Evolutionary conservation across 2,888 invertebrate genomes (phyloP).

Genomic region (Clepsis dumicolana): DNA sequence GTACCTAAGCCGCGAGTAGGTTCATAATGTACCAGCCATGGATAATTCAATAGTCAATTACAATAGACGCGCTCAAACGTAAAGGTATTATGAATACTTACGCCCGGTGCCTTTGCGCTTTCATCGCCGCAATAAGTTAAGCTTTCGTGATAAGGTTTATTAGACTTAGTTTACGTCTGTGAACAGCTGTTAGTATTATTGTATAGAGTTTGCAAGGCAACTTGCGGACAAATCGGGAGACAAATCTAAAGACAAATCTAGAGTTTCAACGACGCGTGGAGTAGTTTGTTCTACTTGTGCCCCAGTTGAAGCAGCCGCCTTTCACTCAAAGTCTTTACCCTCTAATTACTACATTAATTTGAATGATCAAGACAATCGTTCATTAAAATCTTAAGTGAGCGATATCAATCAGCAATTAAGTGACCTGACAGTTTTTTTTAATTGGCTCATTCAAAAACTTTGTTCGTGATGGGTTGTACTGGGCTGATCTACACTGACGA

Average conservation of each 20-base stretch:
- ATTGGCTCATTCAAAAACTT: not conserved
- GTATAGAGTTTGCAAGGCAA: slow-evolving; percentile 29
- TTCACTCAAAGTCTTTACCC: slow-evolving; percentile 20
- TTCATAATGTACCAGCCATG: too few species aligned
- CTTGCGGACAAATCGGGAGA: slow-evolving; percentile 35
- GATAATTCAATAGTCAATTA: too few species aligned
- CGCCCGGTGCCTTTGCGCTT: not conserved
- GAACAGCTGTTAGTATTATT: not conserved
- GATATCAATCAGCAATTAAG: slow-evolving; percentile 22
- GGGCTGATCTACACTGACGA: not conserved
- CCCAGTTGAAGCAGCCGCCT: slow-evolving; percentile 12
- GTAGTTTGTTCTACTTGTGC: slow-evolving; percentile 31
- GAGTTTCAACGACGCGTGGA: slow-evolving; percentile 19
- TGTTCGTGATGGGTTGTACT: not conserved
- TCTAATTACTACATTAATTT: slow-evolving; percentile 26
- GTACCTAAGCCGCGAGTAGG: too few species aligned
- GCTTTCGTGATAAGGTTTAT: not conserved
- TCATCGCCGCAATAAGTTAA: too few species aligned
- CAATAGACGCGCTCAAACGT: too few species aligned
- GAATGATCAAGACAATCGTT: slow-evolving; percentile 29
- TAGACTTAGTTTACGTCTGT: not conserved
- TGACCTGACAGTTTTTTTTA: not conserved
- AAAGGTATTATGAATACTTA: too few species aligned
- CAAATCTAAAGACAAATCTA: slow-evolving; percentile 41
- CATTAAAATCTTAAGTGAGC: slow-evolving; percentile 32